phyloP scores from a whole-genome alignment of 1,140 invertebrate species.

The Littorina saxatilis region DNA sequence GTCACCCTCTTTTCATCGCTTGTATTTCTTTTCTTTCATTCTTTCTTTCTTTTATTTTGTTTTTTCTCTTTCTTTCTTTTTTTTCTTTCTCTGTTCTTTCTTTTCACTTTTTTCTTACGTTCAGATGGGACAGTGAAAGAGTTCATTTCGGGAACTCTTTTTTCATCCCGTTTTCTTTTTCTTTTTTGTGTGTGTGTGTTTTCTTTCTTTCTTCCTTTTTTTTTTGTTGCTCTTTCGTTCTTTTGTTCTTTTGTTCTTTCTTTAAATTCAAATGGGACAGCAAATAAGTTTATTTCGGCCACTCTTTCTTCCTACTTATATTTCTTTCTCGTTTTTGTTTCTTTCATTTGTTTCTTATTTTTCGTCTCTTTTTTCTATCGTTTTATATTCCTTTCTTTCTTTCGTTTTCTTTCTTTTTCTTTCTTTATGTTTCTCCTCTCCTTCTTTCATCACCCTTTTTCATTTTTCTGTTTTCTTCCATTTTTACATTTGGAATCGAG shows the following conservation, averaged over 20 bases:
- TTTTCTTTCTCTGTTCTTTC: too few relatives aligned
- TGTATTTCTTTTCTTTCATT: too few relatives aligned
- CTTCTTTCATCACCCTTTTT: not conserved
- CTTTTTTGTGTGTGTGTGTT: not conserved
- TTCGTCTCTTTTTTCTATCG: constrained; percentile 17
- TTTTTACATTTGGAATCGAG: constrained; percentile 82
- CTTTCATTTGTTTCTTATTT: not conserved
- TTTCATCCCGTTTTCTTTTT: not conserved
- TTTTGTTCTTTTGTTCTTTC: not conserved
- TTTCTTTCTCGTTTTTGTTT: not conserved
- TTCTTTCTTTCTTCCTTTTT: not conserved
- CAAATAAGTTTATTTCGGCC: not conserved
- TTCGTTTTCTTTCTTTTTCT: not conserved
- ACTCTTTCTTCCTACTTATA: not conserved
- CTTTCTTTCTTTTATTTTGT: too few relatives aligned
- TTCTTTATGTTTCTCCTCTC: not conserved
- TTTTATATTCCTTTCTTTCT: constrained; percentile 44
- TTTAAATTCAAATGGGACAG: not conserved
- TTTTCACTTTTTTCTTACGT: too few relatives aligned
- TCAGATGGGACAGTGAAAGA: not conserved
- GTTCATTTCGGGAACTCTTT: not conserved
- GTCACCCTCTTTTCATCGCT: constrained; percentile 79
- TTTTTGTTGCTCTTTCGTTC: not conserved
- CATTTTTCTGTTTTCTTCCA: constrained; percentile 9
- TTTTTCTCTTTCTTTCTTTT: too few relatives aligned